Conservation (phyloP, 2,888 invertebrate species). For the Epinotia brunnichana region DNA sequence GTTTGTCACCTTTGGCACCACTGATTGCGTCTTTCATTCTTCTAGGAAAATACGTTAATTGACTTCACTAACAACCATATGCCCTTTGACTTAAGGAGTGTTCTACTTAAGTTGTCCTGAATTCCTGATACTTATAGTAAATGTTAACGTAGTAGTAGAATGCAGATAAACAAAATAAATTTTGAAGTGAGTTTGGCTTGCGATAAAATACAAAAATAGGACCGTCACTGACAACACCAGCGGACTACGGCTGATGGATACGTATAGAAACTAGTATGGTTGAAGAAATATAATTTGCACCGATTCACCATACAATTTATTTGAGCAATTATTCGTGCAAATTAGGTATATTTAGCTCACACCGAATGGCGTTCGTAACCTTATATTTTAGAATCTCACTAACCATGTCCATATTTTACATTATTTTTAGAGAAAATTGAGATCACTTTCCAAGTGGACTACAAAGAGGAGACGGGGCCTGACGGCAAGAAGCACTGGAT, state of each 20-base stretch:
- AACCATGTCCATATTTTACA: not conserved
- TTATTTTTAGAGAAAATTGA: constrained; percentile 54
- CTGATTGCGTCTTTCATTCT: not conserved
- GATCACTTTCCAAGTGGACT: constrained; percentile 49
- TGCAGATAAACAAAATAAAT: not conserved
- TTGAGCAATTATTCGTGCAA: not conserved
- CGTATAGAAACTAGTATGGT: too few species aligned
- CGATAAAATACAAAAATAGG: not conserved
- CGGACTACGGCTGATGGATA: too few species aligned
- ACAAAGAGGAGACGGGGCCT: constrained; percentile 52
- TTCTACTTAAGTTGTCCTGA: not conserved
- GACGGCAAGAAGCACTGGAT: constrained; percentile 61
- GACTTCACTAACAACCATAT: not conserved
- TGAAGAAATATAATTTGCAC: too few species aligned
- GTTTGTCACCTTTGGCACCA: constrained; percentile 4
- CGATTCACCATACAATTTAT: too few species aligned
- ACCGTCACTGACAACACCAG: too few species aligned
- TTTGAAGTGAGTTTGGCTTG: too few species aligned
- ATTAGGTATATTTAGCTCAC: not conserved
- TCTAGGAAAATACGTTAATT: constrained; percentile 3
- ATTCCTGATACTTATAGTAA: too few species aligned
- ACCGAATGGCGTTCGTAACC: not conserved
- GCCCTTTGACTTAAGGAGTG: not conserved
- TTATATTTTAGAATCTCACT: not conserved
- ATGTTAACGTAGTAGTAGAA: too few species aligned